Conservation (phyloP, 2,113 vertebrate species). For the Lepisosteus oculatus region DNA sequence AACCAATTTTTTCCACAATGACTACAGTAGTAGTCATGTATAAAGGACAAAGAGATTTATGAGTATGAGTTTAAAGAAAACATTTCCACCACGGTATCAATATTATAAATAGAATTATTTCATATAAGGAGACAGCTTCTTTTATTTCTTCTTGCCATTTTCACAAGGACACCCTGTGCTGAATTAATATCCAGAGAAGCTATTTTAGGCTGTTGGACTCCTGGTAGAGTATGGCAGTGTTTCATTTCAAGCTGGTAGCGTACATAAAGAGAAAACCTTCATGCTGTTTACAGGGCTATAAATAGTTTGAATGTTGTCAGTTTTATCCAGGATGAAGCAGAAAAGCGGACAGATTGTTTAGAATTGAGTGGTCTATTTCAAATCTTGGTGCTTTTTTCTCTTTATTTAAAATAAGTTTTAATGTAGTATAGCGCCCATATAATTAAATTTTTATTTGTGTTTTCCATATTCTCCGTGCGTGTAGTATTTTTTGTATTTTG, state of each 20-base stretch:
- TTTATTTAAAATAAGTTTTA: neutral
- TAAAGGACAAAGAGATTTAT: neutral
- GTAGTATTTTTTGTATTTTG: no score
- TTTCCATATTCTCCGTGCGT: no score
- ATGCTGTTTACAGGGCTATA: conserved; percentile 42
- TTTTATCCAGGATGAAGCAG: conserved; percentile 30
- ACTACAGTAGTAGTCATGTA: no score
- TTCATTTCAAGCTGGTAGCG: conserved; percentile 36
- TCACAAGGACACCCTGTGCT: no score
- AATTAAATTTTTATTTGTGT: no score
- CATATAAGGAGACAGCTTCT: no score
- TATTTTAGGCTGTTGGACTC: conserved; percentile 8
- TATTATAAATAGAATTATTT: no score
- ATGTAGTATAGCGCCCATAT: no score
- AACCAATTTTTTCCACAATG: no score
- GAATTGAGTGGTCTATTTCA: conserved; percentile 8
- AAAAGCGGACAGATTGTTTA: conserved; percentile 21
- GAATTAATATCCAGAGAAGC: neutral
- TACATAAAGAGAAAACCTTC: conserved; percentile 35
- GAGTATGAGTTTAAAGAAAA: neutral
- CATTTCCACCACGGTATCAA: no score
- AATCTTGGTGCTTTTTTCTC: conserved; percentile 1
- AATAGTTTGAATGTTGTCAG: conserved; percentile 33
- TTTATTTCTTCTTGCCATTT: no score
- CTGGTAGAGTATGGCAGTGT: conserved; percentile 31